phyloP scores from a whole-genome alignment of 2,888 invertebrate genomes.

The Phytoseiulus persimilis region DNA sequence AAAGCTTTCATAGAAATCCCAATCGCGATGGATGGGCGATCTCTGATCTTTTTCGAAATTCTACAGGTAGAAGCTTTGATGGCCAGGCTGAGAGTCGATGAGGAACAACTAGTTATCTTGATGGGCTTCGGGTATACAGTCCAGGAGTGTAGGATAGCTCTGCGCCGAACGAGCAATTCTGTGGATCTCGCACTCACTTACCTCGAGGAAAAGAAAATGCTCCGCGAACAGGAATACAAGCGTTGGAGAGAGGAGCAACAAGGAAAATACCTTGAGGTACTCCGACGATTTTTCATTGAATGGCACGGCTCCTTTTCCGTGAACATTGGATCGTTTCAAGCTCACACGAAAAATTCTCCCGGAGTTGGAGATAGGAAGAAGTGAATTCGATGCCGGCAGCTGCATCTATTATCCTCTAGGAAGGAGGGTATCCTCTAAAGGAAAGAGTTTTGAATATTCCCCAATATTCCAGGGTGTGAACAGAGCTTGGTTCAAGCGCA shows the following conservation, averaged over 20 bases:
- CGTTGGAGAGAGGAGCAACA: conserved; percentile 18
- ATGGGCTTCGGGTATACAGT: neutral
- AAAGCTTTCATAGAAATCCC: no score
- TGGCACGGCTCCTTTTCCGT: no score
- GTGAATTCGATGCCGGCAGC: no score
- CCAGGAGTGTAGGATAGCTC: conserved; percentile 5
- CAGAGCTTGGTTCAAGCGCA: neutral
- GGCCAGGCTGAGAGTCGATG: neutral
- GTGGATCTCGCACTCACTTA: neutral
- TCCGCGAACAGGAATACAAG: neutral
- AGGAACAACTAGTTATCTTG: neutral
- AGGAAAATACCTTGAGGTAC: conserved; percentile 5
- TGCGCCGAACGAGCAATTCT: conserved; percentile 9
- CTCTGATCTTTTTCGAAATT: no score
- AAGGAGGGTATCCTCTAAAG: no score
- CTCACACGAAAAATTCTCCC: no score
- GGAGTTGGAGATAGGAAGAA: no score
- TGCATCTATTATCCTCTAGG: no score
- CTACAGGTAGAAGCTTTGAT: neutral
- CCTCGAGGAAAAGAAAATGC: conserved; percentile 1
- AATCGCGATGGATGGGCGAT: no score
- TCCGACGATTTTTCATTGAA: no score
- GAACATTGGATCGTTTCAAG: no score
- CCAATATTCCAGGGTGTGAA: neutral
- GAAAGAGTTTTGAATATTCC: no score